These are phyloP conservation scores for Poecilia picta DNA, from an alignment of 2,797 vertebrate genomes.

Conservation along the genomic window DNA sequence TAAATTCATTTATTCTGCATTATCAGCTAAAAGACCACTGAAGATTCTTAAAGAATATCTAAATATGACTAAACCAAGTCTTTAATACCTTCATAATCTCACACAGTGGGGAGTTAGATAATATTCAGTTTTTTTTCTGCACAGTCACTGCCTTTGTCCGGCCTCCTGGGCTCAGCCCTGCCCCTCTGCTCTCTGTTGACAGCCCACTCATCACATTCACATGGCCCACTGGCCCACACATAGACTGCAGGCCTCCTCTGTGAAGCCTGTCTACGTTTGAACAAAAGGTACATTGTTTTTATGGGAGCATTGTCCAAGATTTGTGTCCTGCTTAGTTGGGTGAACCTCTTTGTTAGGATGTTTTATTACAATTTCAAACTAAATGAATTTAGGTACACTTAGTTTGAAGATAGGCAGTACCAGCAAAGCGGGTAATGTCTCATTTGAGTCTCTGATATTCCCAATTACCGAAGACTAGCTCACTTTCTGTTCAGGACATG, in stretches of 20 bases:
- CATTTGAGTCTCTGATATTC: background rate
- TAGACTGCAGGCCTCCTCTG: conserved; percentile 56
- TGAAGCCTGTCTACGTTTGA: conserved; percentile 62
- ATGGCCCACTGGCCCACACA: conserved; percentile 63
- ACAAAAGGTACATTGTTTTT: conserved; percentile 80
- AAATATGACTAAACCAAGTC: background rate
- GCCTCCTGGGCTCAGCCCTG: conserved; percentile 72
- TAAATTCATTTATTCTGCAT: conserved; percentile 17
- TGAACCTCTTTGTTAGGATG: conserved; percentile 30
- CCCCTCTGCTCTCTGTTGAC: conserved; percentile 69
- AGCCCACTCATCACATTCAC: conserved; percentile 82
- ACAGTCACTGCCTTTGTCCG: conserved; percentile 82
- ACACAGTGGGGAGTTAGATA: conserved; percentile 36
- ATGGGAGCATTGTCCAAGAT: conserved; percentile 45
- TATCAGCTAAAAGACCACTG: conserved; percentile 12
- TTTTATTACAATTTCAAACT: conserved; percentile 18
- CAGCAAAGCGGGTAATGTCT: background rate
- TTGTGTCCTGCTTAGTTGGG: conserved; percentile 41
- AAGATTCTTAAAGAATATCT: conserved; percentile 6
- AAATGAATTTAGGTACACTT: conserved; percentile 17
- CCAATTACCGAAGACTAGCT: background rate
- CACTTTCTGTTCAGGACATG: background rate
- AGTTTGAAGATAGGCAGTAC: conserved; percentile 15
- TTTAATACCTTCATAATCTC: conserved; percentile 11
- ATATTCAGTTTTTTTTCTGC: conserved; percentile 71